phyloP scores from a whole-genome alignment of 2,113 vertebrate species.

The Phrynosoma platyrhinos region DNA sequence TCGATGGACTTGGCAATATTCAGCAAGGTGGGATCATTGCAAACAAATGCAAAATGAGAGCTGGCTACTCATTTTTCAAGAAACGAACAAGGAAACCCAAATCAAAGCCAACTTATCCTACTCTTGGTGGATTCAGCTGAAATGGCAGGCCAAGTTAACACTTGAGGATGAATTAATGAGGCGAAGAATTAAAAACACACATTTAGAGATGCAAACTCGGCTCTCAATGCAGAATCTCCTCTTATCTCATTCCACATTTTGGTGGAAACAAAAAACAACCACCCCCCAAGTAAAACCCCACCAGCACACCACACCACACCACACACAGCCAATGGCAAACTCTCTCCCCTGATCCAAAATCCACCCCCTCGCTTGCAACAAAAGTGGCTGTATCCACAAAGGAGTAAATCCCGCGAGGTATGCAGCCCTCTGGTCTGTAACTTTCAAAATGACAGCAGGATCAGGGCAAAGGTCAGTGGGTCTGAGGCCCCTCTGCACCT shows the following conservation, averaged over 20 bases:
- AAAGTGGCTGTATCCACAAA: constrained; percentile 27
- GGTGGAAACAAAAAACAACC: accelerated
- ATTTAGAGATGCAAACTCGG: background rate
- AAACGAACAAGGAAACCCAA: too few species aligned
- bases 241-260: background rate
- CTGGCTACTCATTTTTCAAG: too few species aligned
- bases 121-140: background rate
- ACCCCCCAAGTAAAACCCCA: background rate
- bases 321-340: constrained; percentile 52
- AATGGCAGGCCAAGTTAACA: background rate
- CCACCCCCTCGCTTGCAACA: constrained; percentile 43
- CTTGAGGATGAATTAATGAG: constrained; percentile 10
- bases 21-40: too few species aligned
- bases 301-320: too few species aligned
- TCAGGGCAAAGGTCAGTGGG: constrained; percentile 83
- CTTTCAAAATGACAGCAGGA: constrained; percentile 84
- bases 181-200: constrained; percentile 21
- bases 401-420: constrained; percentile 81
- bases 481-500: constrained; percentile 77
- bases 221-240: background rate
- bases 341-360: background rate
- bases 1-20: too few species aligned
- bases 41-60: too few species aligned
- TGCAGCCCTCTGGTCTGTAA: constrained; percentile 78
- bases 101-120: background rate